Base-by-base conservation (phyloP, 2,113 vertebrate species). In the Takifugu bimaculatus region DNA sequence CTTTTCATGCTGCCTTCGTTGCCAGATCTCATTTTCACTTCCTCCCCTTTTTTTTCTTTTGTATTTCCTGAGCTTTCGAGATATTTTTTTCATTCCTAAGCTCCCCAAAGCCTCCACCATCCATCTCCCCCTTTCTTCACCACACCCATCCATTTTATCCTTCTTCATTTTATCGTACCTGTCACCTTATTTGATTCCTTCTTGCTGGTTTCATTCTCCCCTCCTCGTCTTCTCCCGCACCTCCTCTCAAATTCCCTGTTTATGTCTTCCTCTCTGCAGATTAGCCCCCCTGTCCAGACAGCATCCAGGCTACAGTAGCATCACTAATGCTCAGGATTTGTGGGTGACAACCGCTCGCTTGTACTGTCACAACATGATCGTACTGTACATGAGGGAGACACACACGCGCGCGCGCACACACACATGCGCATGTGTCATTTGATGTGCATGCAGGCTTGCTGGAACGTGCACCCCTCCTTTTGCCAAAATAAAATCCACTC, bases 301-400 rank as follows among this genome's bases (percentile, higher is more conserved):
- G 57, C 48, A 63, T 52, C 71, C 81, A 74, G 51, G 20, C 67
- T 60, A 66, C 64, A 56, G 66, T 55, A 13, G 62, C 56, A 57
- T 63, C 62, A 57, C 63, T 83, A 74, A 82, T 75, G 57, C 68
- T 57, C 20, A n/a, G 80, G 82, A 72, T 83, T 83, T 80, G 65
- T 69, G 70, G 68, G 68, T 70, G 68, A 81, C 78, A 68, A 78
- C 65, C 54, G 44, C 44, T 63, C 70, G 51, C 64, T 72, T 62
- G 51, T 44, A 45, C 68, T 70, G 73, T 79, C 70, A 75, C 68
- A 39, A 63, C 48, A 57, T 67, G 61, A 82, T 60, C 65, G 59
- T 73, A 77, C 67, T 54, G 54, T 72, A 79, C 63, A 70, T 28
- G 35, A 57, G 60, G 15, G 65, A 77, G 49, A 68, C 29, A 32